These are phyloP conservation scores for Archilochus colubris DNA, from an alignment of 2,113 vertebrate genomes.

Conservation along the genomic window DNA sequence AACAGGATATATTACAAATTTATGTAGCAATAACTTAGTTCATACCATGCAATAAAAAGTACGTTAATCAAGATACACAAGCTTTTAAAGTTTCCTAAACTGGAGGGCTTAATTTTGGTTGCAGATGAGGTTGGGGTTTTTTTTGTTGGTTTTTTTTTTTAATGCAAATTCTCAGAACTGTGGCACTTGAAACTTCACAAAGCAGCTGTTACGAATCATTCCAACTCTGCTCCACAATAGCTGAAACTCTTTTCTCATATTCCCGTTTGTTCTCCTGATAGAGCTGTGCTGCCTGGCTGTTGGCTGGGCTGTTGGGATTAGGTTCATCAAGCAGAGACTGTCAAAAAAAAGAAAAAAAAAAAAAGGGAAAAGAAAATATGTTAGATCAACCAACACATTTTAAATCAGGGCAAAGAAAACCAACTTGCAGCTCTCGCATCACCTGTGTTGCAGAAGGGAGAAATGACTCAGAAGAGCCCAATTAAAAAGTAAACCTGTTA, in stretches of 20 bases:
- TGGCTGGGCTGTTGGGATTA: slow-evolving; percentile 97
- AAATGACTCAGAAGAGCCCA: background rate
- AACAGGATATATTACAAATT: slow-evolving; percentile 97
- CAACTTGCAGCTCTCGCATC: background rate
- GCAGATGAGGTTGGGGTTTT: slow-evolving; percentile 42
- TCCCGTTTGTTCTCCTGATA: slow-evolving; percentile 99
- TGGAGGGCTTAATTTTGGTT: slow-evolving; percentile 73
- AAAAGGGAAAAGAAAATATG: background rate
- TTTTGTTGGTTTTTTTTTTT: background rate
- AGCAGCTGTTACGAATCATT: slow-evolving; percentile 90
- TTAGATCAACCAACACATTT: background rate
- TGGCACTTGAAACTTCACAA: slow-evolving; percentile 86
- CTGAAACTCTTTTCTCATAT: slow-evolving; percentile 98
- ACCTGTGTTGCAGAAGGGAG: background rate
- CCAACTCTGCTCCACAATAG: slow-evolving; percentile 99
- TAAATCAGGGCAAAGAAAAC: background rate
- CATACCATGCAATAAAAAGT: slow-evolving; percentile 97
- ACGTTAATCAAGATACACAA: slow-evolving; percentile 86
- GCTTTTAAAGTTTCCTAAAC: slow-evolving; percentile 84
- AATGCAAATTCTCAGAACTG: slow-evolving; percentile 76
- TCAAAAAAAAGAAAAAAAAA: background rate
- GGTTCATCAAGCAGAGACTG: slow-evolving; percentile 98
- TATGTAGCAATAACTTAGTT: slow-evolving; percentile 99
- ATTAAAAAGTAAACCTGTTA: background rate
- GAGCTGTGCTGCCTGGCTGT: slow-evolving; percentile 98